Base-by-base conservation (phyloP, 1,140 invertebrate genomes). In the Gonioctena quinquepunctata region DNA sequence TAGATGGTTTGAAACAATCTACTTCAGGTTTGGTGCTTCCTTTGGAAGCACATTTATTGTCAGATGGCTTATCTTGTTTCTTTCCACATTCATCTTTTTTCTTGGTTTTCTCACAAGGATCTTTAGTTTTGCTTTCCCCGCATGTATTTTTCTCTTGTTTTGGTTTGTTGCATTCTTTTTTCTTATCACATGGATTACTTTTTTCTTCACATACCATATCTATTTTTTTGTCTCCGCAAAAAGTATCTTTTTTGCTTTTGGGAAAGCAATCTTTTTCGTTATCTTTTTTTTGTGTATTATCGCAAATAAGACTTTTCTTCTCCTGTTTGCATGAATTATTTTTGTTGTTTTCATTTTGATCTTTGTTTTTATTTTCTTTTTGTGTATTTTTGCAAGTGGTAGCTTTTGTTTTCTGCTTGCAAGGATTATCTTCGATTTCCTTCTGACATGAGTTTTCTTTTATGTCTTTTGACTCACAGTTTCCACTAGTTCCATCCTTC, bases 161-260 rank as follows among this genome's bases (percentile, higher is more conserved):
- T n/a, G n/a, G n/a, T 26, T 57, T 59, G 13, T 59, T 62, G n/a
- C 28, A 26, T 21, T 68, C 67, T 0, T 69, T 59, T 2, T 59
- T 49, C 26, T 69, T 69, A 1, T 63, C 33, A 22, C 57, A 57
- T 5, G 28, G n/a, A 33, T 66, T 27, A 7, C 11, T n/a, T n/a
- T 42, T 42, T n/a, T 42, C 16, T 6, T 23, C 2, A 13, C 2
- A 13, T 3, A 42, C 33, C 11, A 2, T n/a, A 42, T 42, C 11
- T 42, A 13, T 42, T 4, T 42, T n/a, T 42, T 42, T 42, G 33
- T 3, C 33, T 13, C 16, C 16, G 33, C 33, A 42, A n/a, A n/a
- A n/a, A 42, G 33, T 1, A 42, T 42, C 33, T 42, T 42, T n/a
- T n/a, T n/a, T 42, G 3, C 0, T 42, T 42, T 42, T 42, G 33